These are phyloP conservation scores for Parauchenoglanis ngamensis DNA, from an alignment of 2,797 vertebrate species.

Conservation along the genomic window DNA sequence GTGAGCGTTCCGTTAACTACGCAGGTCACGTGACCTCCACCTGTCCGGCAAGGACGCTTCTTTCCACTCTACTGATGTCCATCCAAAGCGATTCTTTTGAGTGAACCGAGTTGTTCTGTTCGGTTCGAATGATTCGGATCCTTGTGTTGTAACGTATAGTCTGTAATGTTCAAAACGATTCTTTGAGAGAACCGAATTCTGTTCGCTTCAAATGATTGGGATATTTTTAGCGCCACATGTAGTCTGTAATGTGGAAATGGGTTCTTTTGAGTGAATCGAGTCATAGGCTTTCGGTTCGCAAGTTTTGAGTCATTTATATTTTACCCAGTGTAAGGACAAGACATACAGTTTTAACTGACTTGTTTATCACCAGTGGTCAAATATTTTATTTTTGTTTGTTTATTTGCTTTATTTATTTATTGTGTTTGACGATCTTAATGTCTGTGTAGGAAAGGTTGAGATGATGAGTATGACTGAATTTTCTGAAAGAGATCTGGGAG, in stretches of 20 bases:
- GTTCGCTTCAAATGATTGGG: no score
- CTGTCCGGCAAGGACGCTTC: neutral
- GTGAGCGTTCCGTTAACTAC: neutral
- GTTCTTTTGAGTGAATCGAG: no score
- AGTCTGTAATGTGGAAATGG: neutral
- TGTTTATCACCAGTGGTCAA: neutral
- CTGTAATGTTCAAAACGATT: neutral
- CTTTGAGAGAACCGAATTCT: neutral
- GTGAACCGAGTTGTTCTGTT: neutral
- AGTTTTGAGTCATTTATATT: neutral
- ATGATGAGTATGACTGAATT: neutral
- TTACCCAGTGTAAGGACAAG: neutral
- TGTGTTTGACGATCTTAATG: neutral
- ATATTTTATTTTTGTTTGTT: neutral
- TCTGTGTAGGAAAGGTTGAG: neutral
- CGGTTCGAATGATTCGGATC: neutral
- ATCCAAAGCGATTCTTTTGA: neutral
- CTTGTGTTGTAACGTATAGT: neutral
- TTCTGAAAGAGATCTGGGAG: neutral
- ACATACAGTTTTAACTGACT: neutral
- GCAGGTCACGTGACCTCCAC: constrained; percentile 1
- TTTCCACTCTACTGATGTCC: neutral
- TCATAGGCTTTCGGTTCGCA: neutral
- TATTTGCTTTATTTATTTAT: neutral
- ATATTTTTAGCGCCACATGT: no score